These are phyloP conservation scores for Galeopsomyia nigrocyanea DNA, from an alignment of 2,888 invertebrate genomes.

Conservation along the genomic window DNA sequence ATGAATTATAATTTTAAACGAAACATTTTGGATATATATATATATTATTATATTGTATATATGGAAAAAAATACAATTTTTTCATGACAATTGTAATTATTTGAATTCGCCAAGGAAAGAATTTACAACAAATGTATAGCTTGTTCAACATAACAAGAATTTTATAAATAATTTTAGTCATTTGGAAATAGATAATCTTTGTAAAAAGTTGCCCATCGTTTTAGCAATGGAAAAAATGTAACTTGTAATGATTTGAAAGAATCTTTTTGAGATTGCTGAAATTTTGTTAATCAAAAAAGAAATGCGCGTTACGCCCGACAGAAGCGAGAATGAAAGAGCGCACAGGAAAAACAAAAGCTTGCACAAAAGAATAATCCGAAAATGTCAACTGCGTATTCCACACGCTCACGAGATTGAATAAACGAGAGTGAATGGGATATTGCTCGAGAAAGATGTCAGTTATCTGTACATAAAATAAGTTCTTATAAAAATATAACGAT, in stretches of 20 bases:
- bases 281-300: conserved; percentile 9
- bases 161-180: conserved; percentile 12
- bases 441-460: conserved; percentile 22
- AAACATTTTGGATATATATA: conserved; percentile 7
- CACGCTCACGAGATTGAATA: conserved; percentile 20
- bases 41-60: conserved; percentile 26
- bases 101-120: conserved; percentile 7
- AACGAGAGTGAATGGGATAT: conserved; percentile 19
- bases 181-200: conserved; percentile 25
- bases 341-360: conserved; percentile 27
- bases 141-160: background rate
- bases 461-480: conserved; percentile 40
- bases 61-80: conserved; percentile 13
- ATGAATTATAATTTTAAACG: conserved; percentile 9
- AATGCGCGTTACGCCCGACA: conserved; percentile 24
- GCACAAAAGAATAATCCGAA: conserved; percentile 23
- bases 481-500: conserved; percentile 43
- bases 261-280: background rate
- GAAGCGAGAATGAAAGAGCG: conserved; percentile 36
- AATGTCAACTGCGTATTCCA: conserved; percentile 5
- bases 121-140: conserved; percentile 12
- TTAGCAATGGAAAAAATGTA: background rate
- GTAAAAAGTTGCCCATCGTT: background rate
- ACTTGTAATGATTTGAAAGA: background rate
- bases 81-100: conserved; percentile 25